Evolutionary conservation across 2,113 vertebrate species (phyloP).

Genomic region (Dasyurus viverrinus): DNA sequence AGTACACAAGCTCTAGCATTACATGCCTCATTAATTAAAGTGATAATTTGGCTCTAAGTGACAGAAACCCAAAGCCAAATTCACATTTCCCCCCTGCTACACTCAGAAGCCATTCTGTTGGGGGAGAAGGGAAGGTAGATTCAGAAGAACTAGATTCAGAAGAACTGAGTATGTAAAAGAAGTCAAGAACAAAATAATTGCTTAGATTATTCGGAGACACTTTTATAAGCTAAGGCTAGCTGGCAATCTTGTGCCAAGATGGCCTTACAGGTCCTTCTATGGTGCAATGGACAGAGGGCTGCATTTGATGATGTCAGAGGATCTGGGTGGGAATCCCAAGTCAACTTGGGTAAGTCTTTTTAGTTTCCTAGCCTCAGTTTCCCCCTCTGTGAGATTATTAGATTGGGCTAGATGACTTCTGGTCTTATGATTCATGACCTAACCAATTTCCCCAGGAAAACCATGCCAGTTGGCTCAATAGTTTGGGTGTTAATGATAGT

Average conservation of each 20-base stretch:
- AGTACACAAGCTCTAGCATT: background rate
- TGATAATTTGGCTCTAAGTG: conserved; percentile 11
- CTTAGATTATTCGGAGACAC: background rate
- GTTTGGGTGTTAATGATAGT: background rate
- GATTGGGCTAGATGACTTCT: background rate
- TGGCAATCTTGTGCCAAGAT: background rate
- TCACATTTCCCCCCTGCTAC: background rate
- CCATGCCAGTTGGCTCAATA: background rate
- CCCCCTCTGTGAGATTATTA: background rate
- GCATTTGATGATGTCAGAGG: background rate
- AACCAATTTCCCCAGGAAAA: background rate
- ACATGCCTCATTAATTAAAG: conserved; percentile 40
- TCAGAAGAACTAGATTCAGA: background rate
- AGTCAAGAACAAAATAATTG: background rate
- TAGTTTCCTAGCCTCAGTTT: background rate
- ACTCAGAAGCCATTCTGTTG: background rate
- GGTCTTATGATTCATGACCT: background rate
- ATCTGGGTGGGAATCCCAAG: background rate
- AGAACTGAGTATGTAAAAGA: background rate
- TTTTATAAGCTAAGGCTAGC: background rate
- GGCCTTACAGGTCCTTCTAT: background rate
- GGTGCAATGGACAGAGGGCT: background rate
- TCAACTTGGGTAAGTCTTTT: background rate
- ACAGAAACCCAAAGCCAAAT: conserved; percentile 14
- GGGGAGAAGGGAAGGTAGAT: background rate